Evolutionary conservation across 2,113 vertebrate genomes (phyloP).

Genomic region (Phylloscopus whistleri): DNA sequence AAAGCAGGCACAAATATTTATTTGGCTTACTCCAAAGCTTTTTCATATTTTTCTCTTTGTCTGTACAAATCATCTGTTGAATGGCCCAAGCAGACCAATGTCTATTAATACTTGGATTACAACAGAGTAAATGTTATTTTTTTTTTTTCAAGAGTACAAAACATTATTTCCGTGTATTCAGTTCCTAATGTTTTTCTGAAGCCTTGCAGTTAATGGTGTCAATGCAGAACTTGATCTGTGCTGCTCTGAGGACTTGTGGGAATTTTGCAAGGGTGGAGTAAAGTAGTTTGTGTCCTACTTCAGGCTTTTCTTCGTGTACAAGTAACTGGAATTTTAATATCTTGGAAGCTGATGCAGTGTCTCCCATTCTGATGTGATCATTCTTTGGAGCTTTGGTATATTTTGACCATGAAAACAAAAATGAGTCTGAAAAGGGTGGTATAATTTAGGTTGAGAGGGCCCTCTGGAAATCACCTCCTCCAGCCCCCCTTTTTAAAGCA

Average conservation of each 20-base stretch:
- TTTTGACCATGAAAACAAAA: not conserved
- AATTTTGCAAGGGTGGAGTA: not conserved
- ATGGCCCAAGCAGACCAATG: not conserved
- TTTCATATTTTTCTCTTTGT: not conserved
- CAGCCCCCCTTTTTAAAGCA: not conserved
- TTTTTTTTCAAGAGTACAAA: not conserved
- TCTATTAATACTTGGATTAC: not conserved
- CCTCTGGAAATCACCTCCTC: not conserved
- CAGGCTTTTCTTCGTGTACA: not conserved
- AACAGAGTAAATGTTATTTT: not conserved
- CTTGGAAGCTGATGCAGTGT: not conserved
- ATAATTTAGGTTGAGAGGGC: not conserved
- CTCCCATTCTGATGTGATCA: not conserved
- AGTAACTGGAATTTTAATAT: not conserved
- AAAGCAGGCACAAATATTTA: not conserved
- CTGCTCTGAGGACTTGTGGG: not conserved
- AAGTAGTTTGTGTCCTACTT: not conserved
- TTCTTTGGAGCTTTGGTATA: not conserved
- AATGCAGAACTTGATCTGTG: not conserved
- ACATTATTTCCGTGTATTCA: not conserved
- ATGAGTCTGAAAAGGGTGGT: fast-evolving
- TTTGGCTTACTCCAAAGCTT: not conserved
- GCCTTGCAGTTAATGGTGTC: not conserved
- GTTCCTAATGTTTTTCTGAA: not conserved
- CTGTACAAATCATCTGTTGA: not conserved